Conservation (phyloP, 2,888 invertebrate genomes). For the Drosophila yooni region DNA sequence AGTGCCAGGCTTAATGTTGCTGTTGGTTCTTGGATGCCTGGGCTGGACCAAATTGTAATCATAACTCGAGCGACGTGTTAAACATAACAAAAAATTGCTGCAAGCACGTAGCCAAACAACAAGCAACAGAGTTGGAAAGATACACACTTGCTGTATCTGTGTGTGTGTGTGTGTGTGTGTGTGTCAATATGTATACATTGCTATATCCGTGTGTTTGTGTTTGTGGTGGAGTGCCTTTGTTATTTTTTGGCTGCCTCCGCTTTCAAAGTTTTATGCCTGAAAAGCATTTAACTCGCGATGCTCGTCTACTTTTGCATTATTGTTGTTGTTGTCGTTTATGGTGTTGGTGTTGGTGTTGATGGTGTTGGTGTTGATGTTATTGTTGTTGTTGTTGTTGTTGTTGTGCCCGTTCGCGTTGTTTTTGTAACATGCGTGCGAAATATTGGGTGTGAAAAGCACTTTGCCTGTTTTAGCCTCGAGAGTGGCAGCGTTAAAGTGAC, state of each 20-base stretch:
- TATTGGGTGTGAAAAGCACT: conserved; percentile 79
- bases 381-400: no score
- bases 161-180: neutral
- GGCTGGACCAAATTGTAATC: conserved; percentile 67
- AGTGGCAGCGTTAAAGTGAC: conserved; percentile 63
- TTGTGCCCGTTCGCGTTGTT: conserved; percentile 33
- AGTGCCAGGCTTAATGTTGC: neutral
- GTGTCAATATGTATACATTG: conserved; percentile 12
- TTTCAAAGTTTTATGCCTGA: conserved; percentile 65
- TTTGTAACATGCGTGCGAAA: conserved; percentile 59
- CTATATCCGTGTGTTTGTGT: conserved; percentile 12
- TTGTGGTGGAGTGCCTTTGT: conserved; percentile 31
- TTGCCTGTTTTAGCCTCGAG: conserved; percentile 53
- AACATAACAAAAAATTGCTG: conserved; percentile 79
- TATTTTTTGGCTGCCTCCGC: conserved; percentile 30
- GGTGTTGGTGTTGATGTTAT: conserved; percentile 7
- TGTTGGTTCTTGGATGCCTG: conserved; percentile 1
- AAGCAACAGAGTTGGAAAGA: conserved; percentile 20
- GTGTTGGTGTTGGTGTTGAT: conserved; percentile 17
- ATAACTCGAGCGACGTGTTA: conserved; percentile 75
- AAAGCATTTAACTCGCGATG: conserved; percentile 68
- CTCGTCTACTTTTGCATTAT: conserved; percentile 37
- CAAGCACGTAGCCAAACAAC: conserved; percentile 65
- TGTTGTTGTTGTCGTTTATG: conserved; percentile 15
- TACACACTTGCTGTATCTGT: neutral